Conservation (phyloP, 2,113 vertebrate species). For the Anguilla japonica region DNA sequence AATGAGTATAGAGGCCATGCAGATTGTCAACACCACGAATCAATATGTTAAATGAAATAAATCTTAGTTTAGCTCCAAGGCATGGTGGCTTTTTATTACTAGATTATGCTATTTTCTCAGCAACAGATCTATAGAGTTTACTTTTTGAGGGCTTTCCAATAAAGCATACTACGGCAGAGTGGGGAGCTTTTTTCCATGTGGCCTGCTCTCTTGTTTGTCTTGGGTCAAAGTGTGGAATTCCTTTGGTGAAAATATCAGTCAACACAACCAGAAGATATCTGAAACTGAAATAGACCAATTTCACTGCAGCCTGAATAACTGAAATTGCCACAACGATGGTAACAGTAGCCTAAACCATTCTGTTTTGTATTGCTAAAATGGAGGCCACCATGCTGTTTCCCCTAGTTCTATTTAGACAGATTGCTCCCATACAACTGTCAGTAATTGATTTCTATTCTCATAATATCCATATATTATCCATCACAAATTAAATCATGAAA, state of each 20-base stretch:
- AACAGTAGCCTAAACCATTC: not conserved
- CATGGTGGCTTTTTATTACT: slow-evolving; percentile 11
- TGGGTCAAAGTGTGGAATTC: not conserved
- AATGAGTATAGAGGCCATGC: slow-evolving; percentile 15
- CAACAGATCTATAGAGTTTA: not conserved
- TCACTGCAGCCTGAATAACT: not conserved
- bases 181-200: not conserved
- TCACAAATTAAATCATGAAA: slow-evolving; percentile 7
- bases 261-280: not conserved
- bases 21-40: slow-evolving; percentile 31
- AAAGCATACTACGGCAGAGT: not conserved
- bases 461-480: not conserved
- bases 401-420: not conserved
- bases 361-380: not conserved
- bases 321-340: not conserved
- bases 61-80: slow-evolving; percentile 9
- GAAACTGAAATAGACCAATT: not conserved
- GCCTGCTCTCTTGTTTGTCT: not conserved
- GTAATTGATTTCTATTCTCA: not conserved
- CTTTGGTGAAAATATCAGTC: not conserved
- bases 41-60: slow-evolving; percentile 32
- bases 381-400: not conserved
- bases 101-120: slow-evolving; percentile 16
- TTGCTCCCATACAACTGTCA: not conserved
- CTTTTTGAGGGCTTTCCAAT: not conserved